These are phyloP conservation scores for Lithophane ornitopus DNA, from an alignment of 2,888 invertebrate species.

Conservation along the genomic window DNA sequence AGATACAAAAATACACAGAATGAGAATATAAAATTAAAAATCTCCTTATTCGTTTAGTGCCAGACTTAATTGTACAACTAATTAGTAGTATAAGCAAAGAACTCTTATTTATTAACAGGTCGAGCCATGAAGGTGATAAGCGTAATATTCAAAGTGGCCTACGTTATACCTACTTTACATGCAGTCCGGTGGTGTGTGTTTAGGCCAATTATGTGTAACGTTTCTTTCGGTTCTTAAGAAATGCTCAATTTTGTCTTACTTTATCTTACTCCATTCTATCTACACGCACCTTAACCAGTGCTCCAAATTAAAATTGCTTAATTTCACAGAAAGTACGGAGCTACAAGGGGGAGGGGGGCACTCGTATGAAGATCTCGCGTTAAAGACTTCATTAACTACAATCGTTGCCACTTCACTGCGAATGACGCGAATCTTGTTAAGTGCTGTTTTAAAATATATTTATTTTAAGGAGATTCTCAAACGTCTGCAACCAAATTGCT, in stretches of 20 bases:
- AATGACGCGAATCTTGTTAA: constrained; percentile 59
- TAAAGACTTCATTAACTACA: constrained; percentile 67
- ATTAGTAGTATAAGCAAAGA: no score
- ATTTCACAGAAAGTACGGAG: constrained; percentile 68
- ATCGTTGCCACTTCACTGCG: constrained; percentile 63
- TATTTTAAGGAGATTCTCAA: constrained; percentile 35
- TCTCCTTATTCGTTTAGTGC: no score
- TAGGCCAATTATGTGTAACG: no score
- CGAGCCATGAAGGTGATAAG: no score
- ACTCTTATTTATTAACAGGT: no score
- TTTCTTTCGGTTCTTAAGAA: neutral
- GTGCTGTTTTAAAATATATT: constrained; percentile 57
- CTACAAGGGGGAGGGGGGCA: constrained; percentile 21
- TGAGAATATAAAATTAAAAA: no score
- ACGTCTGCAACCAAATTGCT: constrained; percentile 35
- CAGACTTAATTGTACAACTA: no score
- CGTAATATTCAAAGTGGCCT: no score
- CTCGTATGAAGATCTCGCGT: constrained; percentile 61
- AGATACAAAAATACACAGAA: neutral
- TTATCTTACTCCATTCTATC: neutral
- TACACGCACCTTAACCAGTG: constrained; percentile 45
- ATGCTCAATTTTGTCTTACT: no score
- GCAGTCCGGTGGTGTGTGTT: no score
- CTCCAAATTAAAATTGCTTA: constrained; percentile 78
- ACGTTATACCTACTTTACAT: no score